Conservation (phyloP, 2,113 vertebrate genomes). For the Esox niger region DNA sequence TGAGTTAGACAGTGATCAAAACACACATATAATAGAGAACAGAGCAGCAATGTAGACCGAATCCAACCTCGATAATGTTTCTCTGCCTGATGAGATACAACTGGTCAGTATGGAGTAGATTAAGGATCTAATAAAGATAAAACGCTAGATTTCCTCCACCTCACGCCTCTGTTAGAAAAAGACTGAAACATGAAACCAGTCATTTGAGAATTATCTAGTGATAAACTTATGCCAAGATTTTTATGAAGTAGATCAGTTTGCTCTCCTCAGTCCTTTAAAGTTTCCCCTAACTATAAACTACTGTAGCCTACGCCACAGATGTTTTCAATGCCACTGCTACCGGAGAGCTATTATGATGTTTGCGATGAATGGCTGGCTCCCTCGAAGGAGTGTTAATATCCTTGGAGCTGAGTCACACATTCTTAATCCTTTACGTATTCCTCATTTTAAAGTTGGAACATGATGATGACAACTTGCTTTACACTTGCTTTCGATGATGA, state of each 20-base stretch:
- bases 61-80: slow-evolving; percentile 31
- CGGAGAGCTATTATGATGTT: no score
- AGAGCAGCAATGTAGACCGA: slow-evolving; percentile 22
- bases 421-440: no score
- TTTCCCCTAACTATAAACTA: no score
- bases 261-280: no score
- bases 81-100: slow-evolving; percentile 42
- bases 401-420: no score
- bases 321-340: not conserved
- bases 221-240: not conserved
- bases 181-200: slow-evolving; percentile 1
- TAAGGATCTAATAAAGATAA: slow-evolving; percentile 14
- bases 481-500: no score
- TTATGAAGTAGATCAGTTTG: slow-evolving; percentile 1
- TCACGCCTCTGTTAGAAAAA: not conserved
- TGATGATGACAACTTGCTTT: not conserved
- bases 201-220: not conserved
- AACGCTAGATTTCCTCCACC: not conserved
- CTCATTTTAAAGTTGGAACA: not conserved
- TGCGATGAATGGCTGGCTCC: no score
- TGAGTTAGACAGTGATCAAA: slow-evolving; percentile 52
- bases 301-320: not conserved
- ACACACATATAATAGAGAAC: slow-evolving; percentile 19
- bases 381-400: no score
- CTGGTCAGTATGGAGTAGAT: slow-evolving; percentile 24